Evolutionary conservation across 1,140 invertebrate species (phyloP).

Genomic region (Maniola jurtina): DNA sequence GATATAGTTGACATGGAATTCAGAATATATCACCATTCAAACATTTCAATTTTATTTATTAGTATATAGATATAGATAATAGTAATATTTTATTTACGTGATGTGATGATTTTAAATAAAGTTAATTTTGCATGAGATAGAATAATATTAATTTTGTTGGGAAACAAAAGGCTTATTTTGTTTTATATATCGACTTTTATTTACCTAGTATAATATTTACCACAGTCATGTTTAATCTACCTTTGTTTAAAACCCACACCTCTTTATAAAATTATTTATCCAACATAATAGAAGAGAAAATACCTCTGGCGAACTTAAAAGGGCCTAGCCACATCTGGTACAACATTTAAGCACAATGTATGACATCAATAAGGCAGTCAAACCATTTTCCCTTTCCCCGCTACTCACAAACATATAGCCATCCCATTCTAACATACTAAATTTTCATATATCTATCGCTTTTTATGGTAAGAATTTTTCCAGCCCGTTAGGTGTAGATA

Average conservation of each 20-base stretch:
- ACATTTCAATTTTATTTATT: too few relatives aligned
- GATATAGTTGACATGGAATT: too few relatives aligned
- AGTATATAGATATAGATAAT: too few relatives aligned
- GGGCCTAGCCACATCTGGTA: conserved; percentile 39
- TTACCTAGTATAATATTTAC: too few relatives aligned
- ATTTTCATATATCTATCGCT: conserved; percentile 15
- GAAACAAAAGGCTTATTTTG: too few relatives aligned
- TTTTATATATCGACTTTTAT: too few relatives aligned
- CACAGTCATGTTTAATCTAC: background rate
- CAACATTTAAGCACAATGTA: conserved; percentile 45
- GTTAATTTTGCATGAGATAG: too few relatives aligned
- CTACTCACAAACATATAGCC: conserved; percentile 20
- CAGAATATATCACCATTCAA: too few relatives aligned
- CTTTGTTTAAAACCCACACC: conserved; percentile 13
- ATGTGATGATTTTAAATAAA: too few relatives aligned
- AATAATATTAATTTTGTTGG: too few relatives aligned
- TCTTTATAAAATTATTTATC: conserved; percentile 34
- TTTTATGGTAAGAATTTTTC: conserved; percentile 33
- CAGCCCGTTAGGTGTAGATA: conserved; percentile 38
- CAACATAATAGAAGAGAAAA: conserved; percentile 26
- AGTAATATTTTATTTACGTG: too few relatives aligned
- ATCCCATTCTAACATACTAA: conserved; percentile 16
- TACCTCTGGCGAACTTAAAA: conserved; percentile 34
- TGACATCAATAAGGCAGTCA: conserved; percentile 42
- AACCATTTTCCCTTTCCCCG: conserved; percentile 35